Evolutionary conservation across 2,113 vertebrate species (phyloP).

Genomic region (Xiphorhynchus elegans): DNA sequence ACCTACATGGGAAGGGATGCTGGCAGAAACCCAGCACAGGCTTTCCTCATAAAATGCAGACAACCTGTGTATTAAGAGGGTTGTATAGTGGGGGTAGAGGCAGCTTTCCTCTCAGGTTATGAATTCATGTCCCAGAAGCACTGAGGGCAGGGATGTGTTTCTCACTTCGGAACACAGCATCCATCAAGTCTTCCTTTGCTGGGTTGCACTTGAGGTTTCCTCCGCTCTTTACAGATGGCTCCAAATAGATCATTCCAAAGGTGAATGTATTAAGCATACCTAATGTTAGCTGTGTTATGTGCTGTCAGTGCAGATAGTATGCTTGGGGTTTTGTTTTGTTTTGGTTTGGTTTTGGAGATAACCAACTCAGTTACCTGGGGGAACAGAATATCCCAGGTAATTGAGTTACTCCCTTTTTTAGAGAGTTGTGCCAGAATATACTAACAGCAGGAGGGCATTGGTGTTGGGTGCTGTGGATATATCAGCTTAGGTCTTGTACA

Average conservation of each 20-base stretch:
- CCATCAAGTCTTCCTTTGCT: neutral
- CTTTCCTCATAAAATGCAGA: neutral
- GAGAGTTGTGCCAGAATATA: neutral
- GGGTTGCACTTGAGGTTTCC: neutral
- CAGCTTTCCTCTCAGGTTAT: neutral
- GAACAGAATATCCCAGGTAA: neutral
- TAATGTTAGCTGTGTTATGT: neutral
- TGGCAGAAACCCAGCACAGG: neutral
- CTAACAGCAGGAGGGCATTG: neutral
- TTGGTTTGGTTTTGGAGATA: neutral
- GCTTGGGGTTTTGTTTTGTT: neutral
- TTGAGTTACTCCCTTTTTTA: neutral
- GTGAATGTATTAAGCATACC: neutral
- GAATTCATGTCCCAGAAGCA: neutral
- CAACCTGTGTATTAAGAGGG: neutral
- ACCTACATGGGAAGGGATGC: neutral
- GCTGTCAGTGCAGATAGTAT: neutral
- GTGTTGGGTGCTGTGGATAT: neutral
- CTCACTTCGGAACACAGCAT: fast-evolving
- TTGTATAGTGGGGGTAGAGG: neutral
- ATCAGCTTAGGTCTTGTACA: neutral
- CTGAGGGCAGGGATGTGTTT: neutral
- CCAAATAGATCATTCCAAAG: neutral
- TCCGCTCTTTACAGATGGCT: neutral
- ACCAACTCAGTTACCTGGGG: neutral